phyloP scores from a whole-genome alignment of 1,140 invertebrate species.

The Magallana gigas region DNA sequence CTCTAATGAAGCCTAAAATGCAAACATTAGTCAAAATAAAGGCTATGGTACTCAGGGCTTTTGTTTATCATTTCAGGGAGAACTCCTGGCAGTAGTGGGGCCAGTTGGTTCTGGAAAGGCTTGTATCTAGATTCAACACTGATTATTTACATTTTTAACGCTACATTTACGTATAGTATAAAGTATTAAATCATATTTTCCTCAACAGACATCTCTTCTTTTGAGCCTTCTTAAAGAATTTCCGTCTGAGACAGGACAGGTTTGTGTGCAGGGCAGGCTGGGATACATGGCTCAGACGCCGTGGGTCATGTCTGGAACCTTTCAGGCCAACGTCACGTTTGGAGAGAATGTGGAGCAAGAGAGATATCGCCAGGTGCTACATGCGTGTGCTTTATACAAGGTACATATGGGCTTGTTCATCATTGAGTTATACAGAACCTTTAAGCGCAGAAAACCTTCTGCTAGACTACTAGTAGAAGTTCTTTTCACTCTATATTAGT shows the following conservation, averaged over 20 bases:
- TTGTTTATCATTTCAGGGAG: slow-evolving; percentile 79
- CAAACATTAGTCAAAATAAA: too few relatives aligned
- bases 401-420: slow-evolving; percentile 57
- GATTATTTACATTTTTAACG: too few relatives aligned
- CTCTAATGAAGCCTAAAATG: too few relatives aligned
- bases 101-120: slow-evolving; percentile 89
- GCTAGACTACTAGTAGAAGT: too few relatives aligned
- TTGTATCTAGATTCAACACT: slow-evolving; percentile 41
- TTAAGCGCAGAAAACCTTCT: too few relatives aligned
- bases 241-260: slow-evolving; percentile 83
- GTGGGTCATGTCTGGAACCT: slow-evolving; percentile 87
- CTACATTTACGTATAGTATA: too few relatives aligned
- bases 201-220: slow-evolving; percentile 86
- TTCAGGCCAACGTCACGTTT: slow-evolving; percentile 92
- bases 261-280: slow-evolving; percentile 87
- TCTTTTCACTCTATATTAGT: too few relatives aligned
- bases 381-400: slow-evolving; percentile 70
- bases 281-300: slow-evolving; percentile 93
- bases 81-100: slow-evolving; percentile 87
- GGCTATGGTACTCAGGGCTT: too few relatives aligned
- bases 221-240: slow-evolving; percentile 90
- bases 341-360: slow-evolving; percentile 77
- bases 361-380: slow-evolving; percentile 67
- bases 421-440: too few relatives aligned
- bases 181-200: not conserved